phyloP scores from a whole-genome alignment of 2,888 invertebrate genomes.

The Leptopilina syphax region DNA sequence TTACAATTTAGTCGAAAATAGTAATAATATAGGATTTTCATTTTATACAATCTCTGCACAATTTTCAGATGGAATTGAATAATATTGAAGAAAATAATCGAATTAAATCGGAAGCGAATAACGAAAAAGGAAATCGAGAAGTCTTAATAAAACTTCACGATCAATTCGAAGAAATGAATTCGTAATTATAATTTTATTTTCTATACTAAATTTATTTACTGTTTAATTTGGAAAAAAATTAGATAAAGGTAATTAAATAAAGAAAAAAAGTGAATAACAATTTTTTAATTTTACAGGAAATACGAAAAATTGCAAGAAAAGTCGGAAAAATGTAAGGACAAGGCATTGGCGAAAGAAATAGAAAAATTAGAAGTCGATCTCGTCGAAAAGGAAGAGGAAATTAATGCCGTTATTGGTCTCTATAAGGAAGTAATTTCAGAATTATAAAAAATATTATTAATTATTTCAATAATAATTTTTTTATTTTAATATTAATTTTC shows the following conservation, averaged over 20 bases:
- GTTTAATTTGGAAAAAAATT: no score
- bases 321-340: conserved; percentile 61
- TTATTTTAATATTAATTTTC: no score
- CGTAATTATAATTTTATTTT: conserved; percentile 56
- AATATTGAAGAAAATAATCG: neutral
- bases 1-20: neutral
- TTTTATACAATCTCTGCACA: no score
- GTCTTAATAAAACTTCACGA: conserved; percentile 66
- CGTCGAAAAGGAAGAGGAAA: conserved; percentile 69
- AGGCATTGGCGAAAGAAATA: conserved; percentile 61
- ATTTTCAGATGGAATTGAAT: conserved; percentile 2
- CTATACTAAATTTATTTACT: neutral
- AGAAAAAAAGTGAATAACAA: neutral
- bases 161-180: conserved; percentile 68
- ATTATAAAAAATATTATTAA: neutral
- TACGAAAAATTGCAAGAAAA: conserved; percentile 66
- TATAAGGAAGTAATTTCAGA: conserved; percentile 67
- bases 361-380: conserved; percentile 66
- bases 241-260: neutral
- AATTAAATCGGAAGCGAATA: conserved; percentile 31
- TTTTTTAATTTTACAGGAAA: conserved; percentile 59
- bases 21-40: no score
- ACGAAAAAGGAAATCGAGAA: conserved; percentile 61
- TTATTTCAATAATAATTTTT: no score
- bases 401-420: conserved; percentile 68